Evolutionary conservation across 1,140 invertebrate genomes (phyloP).

Genomic region (Solenopsis invicta): DNA sequence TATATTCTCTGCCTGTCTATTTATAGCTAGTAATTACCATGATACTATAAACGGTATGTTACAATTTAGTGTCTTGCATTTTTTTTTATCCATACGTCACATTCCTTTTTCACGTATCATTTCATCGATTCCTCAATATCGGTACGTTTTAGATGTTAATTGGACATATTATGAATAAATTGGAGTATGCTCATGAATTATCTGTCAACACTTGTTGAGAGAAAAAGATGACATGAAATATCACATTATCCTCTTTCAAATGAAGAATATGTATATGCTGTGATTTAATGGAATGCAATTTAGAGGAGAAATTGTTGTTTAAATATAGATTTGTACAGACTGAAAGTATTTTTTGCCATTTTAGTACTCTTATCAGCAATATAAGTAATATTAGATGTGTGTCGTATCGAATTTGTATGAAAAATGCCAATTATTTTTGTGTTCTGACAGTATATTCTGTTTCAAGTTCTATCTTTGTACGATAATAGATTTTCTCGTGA

Average conservation of each 20-base stretch:
- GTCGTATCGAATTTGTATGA: background rate
- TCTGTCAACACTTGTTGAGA: background rate
- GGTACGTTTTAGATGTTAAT: background rate
- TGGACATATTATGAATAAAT: background rate
- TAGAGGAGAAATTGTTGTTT: background rate
- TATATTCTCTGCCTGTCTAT: conserved; percentile 20
- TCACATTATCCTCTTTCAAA: background rate
- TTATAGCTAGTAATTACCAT: conserved; percentile 33
- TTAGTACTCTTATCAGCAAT: background rate
- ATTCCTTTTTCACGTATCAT: background rate
- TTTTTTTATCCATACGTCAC: background rate
- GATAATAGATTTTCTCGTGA: conserved; percentile 28
- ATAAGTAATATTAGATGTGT: background rate
- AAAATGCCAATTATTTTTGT: too few relatives aligned
- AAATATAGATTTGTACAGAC: background rate
- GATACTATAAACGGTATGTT: background rate
- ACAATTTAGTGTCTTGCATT: background rate
- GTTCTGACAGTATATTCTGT: background rate
- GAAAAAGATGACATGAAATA: background rate
- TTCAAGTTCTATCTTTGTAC: conserved; percentile 33
- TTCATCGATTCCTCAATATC: background rate
- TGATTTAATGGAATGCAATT: background rate
- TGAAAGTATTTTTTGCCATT: background rate
- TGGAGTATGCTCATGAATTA: background rate
- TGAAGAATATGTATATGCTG: background rate